A percentile compares a stretch with the other conserved stretches of the same genome.
These are phyloP conservation scores for Tupaia tana DNA, from an alignment of 2,113 vertebrate species.

Conservation along the genomic window DNA sequence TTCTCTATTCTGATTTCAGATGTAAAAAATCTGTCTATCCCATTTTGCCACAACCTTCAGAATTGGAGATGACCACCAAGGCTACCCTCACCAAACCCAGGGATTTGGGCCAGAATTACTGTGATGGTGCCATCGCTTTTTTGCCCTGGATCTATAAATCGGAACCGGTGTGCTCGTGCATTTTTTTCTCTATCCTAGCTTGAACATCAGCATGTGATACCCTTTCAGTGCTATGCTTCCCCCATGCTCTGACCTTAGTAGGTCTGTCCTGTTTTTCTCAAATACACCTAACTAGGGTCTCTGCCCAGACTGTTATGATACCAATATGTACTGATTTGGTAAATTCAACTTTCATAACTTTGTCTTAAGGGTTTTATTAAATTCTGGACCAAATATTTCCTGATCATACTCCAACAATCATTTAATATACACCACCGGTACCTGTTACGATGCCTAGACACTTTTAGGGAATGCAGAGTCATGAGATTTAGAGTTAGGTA, in stretches of 20 bases:
- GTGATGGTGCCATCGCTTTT: neutral
- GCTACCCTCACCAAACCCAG: neutral
- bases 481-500: neutral
- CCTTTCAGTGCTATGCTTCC: neutral
- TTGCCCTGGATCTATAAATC: neutral
- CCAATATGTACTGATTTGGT: neutral
- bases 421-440: neutral
- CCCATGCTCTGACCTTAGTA: neutral
- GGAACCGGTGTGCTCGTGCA: neutral
- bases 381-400: neutral
- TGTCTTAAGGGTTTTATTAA: neutral
- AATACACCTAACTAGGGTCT: neutral
- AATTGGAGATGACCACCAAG: neutral
- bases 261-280: neutral
- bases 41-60: neutral
- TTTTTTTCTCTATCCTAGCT: neutral
- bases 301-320: conserved; percentile 2
- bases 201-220: neutral
- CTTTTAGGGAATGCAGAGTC: neutral
- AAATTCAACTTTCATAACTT: neutral
- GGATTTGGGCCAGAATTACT: neutral
- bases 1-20: neutral
- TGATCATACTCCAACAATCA: neutral
- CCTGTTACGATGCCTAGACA: neutral
- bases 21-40: neutral